Evolutionary conservation across 1,140 invertebrate species (phyloP).

Genomic region (Antheraea pernyi): DNA sequence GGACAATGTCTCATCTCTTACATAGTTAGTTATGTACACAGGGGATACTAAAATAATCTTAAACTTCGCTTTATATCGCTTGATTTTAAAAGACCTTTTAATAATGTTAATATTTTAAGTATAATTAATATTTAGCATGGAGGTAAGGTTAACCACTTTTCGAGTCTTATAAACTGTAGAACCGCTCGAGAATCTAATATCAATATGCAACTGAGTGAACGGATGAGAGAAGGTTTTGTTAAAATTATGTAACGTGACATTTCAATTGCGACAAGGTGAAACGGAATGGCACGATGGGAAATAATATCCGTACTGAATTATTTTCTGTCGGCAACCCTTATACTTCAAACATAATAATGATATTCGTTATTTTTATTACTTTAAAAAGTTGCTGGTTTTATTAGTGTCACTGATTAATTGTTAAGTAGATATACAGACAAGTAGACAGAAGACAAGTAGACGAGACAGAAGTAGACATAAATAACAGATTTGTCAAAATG

Average conservation of each 20-base stretch:
- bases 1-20: no score
- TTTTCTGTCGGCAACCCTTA: no score
- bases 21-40: no score
- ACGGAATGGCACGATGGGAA: not conserved
- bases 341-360: no score
- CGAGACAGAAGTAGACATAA: no score
- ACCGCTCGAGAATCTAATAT: not conserved
- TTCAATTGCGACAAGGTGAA: not conserved
- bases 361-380: no score
- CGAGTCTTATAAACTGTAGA: not conserved
- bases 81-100: not conserved
- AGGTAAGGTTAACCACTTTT: not conserved
- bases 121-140: not conserved
- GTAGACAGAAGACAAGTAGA: no score
- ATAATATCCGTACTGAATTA: not conserved
- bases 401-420: no score
- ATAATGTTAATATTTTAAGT: not conserved
- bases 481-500: no score
- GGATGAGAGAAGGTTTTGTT: not conserved
- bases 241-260: slow-evolving; percentile 1
- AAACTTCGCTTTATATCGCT: no score
- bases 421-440: no score
- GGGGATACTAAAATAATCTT: not conserved
- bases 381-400: no score
- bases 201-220: not conserved